phyloP scores from a whole-genome alignment of 2,888 invertebrate species.

The Melangyna quadrimaculata region DNA sequence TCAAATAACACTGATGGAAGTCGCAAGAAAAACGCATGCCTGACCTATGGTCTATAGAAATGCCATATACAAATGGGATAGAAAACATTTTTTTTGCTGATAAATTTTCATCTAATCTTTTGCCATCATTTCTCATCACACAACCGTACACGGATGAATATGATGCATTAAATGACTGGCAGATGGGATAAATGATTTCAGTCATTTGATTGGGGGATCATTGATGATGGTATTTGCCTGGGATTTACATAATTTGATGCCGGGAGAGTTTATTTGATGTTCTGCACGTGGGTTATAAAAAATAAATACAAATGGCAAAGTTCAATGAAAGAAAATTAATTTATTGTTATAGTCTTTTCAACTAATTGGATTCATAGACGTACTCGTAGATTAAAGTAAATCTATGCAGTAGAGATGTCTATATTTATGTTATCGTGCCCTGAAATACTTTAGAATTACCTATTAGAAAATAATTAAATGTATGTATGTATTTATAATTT shows the following conservation, averaged over 20 bases:
- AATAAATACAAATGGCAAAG: constrained; percentile 18
- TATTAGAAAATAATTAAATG: no score
- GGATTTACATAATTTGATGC: constrained; percentile 18
- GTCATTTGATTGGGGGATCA: constrained; percentile 4
- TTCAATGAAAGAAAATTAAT: neutral
- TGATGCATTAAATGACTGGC: neutral
- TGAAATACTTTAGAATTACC: no score
- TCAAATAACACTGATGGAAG: constrained; percentile 15
- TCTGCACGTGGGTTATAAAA: neutral
- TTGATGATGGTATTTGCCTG: constrained; percentile 13
- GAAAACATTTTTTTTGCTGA: neutral
- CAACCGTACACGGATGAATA: no score
- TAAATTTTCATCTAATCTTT: neutral
- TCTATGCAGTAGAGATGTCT: neutral
- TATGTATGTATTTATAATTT: no score
- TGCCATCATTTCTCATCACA: neutral
- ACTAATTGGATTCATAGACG: neutral
- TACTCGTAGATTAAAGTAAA: neutral
- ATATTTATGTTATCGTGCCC: no score
- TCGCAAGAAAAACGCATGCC: constrained; percentile 1
- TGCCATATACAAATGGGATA: neutral
- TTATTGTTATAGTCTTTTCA: neutral
- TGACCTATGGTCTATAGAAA: constrained; percentile 39
- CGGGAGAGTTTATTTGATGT: neutral
- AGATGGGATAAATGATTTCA: constrained; percentile 13